Evolutionary conservation across 2,797 vertebrate species (phyloP).

Genomic region (Peromyscus aztecus): DNA sequence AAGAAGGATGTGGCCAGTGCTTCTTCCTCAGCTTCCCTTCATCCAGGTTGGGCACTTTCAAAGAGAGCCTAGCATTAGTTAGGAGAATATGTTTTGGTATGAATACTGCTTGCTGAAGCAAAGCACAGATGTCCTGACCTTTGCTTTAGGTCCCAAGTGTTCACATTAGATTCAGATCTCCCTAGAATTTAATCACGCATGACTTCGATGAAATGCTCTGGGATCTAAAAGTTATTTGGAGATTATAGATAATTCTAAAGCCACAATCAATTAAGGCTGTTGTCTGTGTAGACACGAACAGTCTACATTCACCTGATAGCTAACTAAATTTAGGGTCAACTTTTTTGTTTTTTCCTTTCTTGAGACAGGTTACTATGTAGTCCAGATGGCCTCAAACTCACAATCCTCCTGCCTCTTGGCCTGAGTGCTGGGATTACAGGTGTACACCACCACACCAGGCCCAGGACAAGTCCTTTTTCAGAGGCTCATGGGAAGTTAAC

Average conservation of each 20-base stretch:
- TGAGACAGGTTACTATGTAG: not conserved
- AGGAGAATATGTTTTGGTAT: not conserved
- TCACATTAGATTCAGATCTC: not conserved
- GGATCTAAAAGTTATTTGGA: not conserved
- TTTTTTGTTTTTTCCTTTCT: not conserved
- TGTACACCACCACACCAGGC: not conserved
- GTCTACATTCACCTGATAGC: not conserved
- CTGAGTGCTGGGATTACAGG: not conserved
- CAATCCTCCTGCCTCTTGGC: not conserved
- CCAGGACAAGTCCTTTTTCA: not conserved
- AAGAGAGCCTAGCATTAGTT: not conserved
- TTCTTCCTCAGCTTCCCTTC: not conserved
- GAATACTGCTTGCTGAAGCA: not conserved
- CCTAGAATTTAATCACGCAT: conserved; percentile 27
- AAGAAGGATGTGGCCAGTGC: not conserved
- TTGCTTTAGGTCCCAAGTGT: conserved; percentile 31
- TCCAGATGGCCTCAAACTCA: not conserved
- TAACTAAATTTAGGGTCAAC: not conserved
- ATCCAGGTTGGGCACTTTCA: not conserved
- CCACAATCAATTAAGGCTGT: not conserved
- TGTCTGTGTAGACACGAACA: not conserved
- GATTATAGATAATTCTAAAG: conserved; percentile 36
- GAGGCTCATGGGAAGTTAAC: not conserved
- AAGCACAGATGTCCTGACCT: conserved; percentile 37
- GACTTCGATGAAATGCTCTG: conserved; percentile 7